Conservation (phyloP, 1,140 invertebrate species). For the Parasteatoda tepidariorum region DNA sequence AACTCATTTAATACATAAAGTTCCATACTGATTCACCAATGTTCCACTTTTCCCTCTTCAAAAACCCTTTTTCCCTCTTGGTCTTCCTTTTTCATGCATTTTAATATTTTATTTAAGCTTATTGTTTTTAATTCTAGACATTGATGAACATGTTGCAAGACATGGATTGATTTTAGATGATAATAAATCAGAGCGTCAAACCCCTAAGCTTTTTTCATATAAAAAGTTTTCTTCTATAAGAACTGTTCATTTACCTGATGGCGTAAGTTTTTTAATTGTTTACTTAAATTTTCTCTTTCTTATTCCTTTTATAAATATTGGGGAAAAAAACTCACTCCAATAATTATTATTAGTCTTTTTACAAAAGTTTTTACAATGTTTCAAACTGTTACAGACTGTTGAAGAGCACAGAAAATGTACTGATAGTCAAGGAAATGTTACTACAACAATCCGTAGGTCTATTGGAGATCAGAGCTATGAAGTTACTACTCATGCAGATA, state of each 20-base stretch:
- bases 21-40: too few relatives aligned
- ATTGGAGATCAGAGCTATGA: constrained; percentile 44
- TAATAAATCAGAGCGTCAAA: not conserved
- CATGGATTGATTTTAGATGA: not conserved
- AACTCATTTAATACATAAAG: too few relatives aligned
- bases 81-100: too few relatives aligned
- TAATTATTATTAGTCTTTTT: too few relatives aligned
- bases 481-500: constrained; percentile 28
- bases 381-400: constrained; percentile 12
- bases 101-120: too few relatives aligned
- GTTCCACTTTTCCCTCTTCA: too few relatives aligned
- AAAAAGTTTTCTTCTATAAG: constrained; percentile 16
- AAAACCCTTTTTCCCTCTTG: too few relatives aligned
- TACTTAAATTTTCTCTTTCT: not conserved
- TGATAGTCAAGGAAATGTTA: constrained; percentile 22
- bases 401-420: constrained; percentile 23
- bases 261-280: not conserved
- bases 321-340: too few relatives aligned
- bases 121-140: constrained; percentile 5
- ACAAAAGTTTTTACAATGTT: too few relatives aligned
- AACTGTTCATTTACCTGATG: constrained; percentile 11
- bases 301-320: not conserved
- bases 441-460: constrained; percentile 15
- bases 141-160: constrained; percentile 10
- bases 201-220: not conserved